phyloP scores from a whole-genome alignment of 2,113 vertebrate genomes.

The Muscicapa adusta region DNA sequence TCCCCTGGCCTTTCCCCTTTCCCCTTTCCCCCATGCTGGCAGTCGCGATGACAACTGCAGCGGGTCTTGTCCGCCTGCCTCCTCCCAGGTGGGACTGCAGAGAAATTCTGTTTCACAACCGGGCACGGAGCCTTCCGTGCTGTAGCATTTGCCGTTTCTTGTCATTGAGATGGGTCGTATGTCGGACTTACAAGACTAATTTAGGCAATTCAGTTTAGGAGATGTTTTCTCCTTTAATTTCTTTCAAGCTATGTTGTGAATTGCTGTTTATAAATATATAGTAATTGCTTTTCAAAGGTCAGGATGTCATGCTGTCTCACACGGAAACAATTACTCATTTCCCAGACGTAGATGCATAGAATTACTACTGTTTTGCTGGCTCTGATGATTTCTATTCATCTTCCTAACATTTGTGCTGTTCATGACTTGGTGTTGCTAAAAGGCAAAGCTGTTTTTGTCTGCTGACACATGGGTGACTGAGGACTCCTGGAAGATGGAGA shows the following conservation, averaged over 20 bases:
- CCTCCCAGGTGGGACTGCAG: conserved; percentile 25
- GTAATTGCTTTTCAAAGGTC: neutral
- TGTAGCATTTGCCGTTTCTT: neutral
- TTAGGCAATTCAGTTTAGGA: neutral
- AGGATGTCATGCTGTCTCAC: neutral
- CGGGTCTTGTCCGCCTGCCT: neutral
- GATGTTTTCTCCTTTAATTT: neutral
- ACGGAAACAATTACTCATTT: neutral
- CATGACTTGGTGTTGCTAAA: neutral
- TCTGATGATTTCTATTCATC: neutral
- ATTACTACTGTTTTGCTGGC: neutral
- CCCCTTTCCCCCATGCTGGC: rapidly evolving
- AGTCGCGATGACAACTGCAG: rapidly evolving
- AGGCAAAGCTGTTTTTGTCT: neutral
- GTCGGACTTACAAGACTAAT: neutral
- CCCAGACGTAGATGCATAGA: neutral
- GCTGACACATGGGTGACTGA: neutral
- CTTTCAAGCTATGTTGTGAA: neutral
- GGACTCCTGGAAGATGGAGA: neutral
- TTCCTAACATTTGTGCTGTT: neutral
- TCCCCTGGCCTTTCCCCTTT: rapidly evolving
- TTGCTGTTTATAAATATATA: rapidly evolving
- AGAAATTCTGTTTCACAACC: neutral
- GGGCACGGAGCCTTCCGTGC: rapidly evolving
- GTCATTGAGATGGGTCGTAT: rapidly evolving